phyloP scores from a whole-genome alignment of 2,888 invertebrate species.

The Sisyra terminalis region DNA sequence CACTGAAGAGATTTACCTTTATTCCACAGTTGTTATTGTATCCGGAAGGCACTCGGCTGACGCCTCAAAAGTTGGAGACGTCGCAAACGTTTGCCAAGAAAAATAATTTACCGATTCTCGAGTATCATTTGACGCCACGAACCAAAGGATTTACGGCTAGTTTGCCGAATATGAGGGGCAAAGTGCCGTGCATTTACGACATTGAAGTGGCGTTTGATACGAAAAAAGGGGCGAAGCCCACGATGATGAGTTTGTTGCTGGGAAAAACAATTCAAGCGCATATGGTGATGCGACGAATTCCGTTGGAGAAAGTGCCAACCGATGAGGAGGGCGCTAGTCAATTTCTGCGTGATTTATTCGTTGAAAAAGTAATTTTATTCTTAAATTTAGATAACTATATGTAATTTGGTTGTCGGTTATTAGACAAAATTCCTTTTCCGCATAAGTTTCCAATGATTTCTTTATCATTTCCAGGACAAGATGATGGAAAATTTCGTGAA shows the following conservation, averaged over 20 bases:
- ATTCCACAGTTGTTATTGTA: slow-evolving; percentile 72
- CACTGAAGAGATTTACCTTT: slow-evolving; percentile 16
- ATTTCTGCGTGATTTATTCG: slow-evolving; percentile 71
- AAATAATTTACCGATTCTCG: slow-evolving; percentile 67
- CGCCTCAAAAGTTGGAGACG: slow-evolving; percentile 68
- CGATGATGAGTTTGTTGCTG: slow-evolving; percentile 56
- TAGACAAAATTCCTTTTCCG: neutral
- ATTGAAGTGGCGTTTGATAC: slow-evolving; percentile 57
- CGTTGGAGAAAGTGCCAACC: slow-evolving; percentile 62
- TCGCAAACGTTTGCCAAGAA: slow-evolving; percentile 76
- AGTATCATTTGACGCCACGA: slow-evolving; percentile 84
- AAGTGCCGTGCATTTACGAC: slow-evolving; percentile 71
- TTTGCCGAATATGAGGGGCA: slow-evolving; percentile 61
- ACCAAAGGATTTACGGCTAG: slow-evolving; percentile 89
- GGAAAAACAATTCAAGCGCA: slow-evolving; percentile 59
- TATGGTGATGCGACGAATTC: slow-evolving; percentile 65
- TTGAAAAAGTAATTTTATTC: slow-evolving; percentile 69
- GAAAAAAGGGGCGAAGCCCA: slow-evolving; percentile 49
- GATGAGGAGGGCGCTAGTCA: slow-evolving; percentile 54
- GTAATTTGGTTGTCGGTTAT: neutral
- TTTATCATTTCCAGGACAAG: slow-evolving; percentile 37
- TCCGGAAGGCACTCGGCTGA: slow-evolving; percentile 89
- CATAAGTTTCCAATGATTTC: neutral
- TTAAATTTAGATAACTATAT: neutral
- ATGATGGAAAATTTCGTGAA: slow-evolving; percentile 55